Base-by-base conservation (phyloP, 1,140 invertebrate species). In the Eriocheir sinensis region DNA sequence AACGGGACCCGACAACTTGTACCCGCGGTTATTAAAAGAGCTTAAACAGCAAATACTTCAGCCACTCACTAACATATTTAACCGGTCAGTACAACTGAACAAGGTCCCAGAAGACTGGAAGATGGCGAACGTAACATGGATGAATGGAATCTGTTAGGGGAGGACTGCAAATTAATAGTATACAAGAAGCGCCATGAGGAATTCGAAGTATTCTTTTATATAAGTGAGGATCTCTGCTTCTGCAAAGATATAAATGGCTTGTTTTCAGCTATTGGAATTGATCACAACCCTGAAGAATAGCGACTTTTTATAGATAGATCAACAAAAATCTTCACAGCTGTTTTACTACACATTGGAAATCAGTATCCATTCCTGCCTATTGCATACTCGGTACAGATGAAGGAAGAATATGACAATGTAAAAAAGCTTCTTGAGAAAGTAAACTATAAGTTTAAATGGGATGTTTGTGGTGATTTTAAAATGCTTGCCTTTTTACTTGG, bases 141-240 rank as follows among this genome's bases (percentile, higher is more conserved):
- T 53, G 48, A 95, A 88, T 94, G 88, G 86, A 95, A 89, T 91
- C 79, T 95, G 44, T 41, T 95, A 40, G 32, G 92, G 72, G 81
- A 83, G 27, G 92, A 93, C 60, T 93, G 93, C 83, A 86, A 53
- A 41, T 92, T 21, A 72, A 72, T 21, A 12, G 53, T 72, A 48
- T 95, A 92, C 79, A 34, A 89, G 36, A 91, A 53, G 30, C 89
- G 41, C 27, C 83, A 85, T 85, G 44, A 94, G 38, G 88, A 94
- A 44, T 89, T 44, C 30, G 38, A 44, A 89, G 44, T 89, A 17
- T 89, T 8, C 38, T 89, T 32, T 44, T 4, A 40, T 44, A 44
- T 89, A 12, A 89, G 88, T 89, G 44, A 89, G 4, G 88, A 89
- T 89, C 88, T 89, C 36, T 89, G 88, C 44, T 44, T 41, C 38